Percentiles rank a stretch among this genome's conserved stretches.
Evolutionary conservation across 2,888 invertebrate genomes (phyloP).

Genomic region (Sthenelais limicola): DNA sequence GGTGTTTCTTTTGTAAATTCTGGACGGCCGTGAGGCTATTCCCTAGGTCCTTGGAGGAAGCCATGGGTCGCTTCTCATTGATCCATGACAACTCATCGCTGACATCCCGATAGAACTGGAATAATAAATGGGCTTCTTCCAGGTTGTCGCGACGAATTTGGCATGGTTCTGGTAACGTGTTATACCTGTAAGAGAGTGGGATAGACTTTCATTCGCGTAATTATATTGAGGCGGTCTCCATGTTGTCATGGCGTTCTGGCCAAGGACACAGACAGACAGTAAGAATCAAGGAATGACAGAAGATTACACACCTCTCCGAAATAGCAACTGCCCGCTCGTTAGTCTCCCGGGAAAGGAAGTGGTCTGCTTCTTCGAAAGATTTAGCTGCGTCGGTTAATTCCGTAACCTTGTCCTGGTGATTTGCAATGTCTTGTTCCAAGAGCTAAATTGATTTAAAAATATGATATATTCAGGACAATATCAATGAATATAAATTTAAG

Average conservation of each 20-base stretch:
- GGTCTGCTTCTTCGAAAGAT: slow-evolving; percentile 83
- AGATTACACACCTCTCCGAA: slow-evolving; percentile 50
- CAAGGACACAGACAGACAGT: neutral
- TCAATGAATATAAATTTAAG: too few relatives aligned
- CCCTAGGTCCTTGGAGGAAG: slow-evolving; percentile 82
- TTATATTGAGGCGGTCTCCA: neutral
- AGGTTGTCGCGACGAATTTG: slow-evolving; percentile 92
- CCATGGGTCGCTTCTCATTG: slow-evolving; percentile 82
- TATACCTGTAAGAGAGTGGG: slow-evolving; percentile 77
- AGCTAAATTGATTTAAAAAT: slow-evolving; percentile 68
- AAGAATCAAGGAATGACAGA: too few relatives aligned
- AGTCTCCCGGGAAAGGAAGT: slow-evolving; percentile 92
- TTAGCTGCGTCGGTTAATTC: slow-evolving; percentile 82
- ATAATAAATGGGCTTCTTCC: slow-evolving; percentile 89
- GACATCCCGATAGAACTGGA: slow-evolving; percentile 91
- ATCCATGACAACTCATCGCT: slow-evolving; percentile 95
- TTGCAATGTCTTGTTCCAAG: slow-evolving; percentile 88
- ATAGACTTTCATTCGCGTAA: neutral
- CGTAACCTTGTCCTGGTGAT: slow-evolving; percentile 85
- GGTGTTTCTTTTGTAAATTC: slow-evolving; percentile 93
- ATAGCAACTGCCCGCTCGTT: slow-evolving; percentile 79
- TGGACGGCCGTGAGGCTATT: slow-evolving; percentile 82
- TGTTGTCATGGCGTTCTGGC: neutral
- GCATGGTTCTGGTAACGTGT: slow-evolving; percentile 89
- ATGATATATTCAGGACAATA: too few relatives aligned